Conservation (phyloP, 2,113 vertebrate genomes). For the Thoracochromis brauschi region DNA sequence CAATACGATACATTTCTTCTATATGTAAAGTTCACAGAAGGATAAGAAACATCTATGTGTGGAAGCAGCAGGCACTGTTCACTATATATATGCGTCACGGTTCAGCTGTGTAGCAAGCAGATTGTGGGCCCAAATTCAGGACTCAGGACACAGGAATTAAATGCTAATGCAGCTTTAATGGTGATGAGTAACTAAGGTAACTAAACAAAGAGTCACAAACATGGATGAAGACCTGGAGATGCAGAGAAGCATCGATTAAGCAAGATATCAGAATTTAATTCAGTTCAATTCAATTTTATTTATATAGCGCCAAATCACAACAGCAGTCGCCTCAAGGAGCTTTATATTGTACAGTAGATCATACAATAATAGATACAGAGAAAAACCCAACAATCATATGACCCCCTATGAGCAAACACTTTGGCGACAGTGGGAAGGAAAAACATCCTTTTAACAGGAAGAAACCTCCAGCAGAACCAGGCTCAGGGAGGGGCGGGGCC, state of each 20-base stretch:
- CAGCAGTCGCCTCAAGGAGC: neutral
- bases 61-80: neutral
- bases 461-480: rapidly evolving
- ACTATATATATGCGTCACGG: neutral
- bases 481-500: neutral
- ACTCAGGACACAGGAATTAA: neutral
- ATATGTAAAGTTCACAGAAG: neutral
- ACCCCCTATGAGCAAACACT: neutral
- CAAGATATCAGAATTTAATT: neutral
- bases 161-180: neutral
- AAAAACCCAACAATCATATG: neutral
- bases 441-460: neutral
- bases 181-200: neutral
- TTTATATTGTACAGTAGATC: neutral
- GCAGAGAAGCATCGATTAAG: neutral
- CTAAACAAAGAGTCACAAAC: neutral
- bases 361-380: neutral
- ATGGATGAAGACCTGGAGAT: neutral
- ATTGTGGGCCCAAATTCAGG: neutral
- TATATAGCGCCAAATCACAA: neutral
- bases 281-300: neutral
- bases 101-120: neutral
- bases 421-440: neutral
- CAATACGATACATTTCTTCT: neutral
- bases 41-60: neutral